Evolutionary conservation across 2,888 invertebrate genomes (phyloP).

Genomic region (Koerneria pararmatus): DNA sequence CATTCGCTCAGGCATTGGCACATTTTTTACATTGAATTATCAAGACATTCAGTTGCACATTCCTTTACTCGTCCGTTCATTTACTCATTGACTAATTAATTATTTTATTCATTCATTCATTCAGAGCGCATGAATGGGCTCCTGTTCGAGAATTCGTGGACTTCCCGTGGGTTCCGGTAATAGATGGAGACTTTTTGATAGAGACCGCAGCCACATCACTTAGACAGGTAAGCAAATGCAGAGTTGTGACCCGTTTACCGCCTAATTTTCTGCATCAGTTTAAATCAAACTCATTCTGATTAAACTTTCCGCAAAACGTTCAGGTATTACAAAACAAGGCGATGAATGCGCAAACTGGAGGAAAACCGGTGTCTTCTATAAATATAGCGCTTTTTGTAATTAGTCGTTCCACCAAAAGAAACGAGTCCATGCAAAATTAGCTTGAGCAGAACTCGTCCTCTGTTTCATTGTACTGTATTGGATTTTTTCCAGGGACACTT

Average conservation of each 20-base stretch:
- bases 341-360: background rate
- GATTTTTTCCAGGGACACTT: constrained; percentile 72
- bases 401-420: background rate
- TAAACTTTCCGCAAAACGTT: background rate
- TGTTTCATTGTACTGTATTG: background rate
- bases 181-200: constrained; percentile 85
- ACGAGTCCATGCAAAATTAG: background rate
- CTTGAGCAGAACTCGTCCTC: background rate
- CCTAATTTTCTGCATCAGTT: constrained; percentile 1
- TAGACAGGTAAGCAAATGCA: constrained; percentile 42
- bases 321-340: background rate
- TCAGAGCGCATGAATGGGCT: constrained; percentile 54
- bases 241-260: no score
- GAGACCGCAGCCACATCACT: constrained; percentile 72
- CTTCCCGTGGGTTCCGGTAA: constrained; percentile 73
- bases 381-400: background rate
- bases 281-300: background rate
- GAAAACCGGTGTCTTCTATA: background rate
- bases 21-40: no score
- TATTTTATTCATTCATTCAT: constrained; percentile 2
- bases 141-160: constrained; percentile 62
- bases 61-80: no score
- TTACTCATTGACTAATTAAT: no score
- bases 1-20: no score
- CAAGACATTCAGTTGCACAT: no score